phyloP scores from a whole-genome alignment of 37 sponge, comb jelly and placozoan genomes.

The Halisarca cf. caerulea region DNA sequence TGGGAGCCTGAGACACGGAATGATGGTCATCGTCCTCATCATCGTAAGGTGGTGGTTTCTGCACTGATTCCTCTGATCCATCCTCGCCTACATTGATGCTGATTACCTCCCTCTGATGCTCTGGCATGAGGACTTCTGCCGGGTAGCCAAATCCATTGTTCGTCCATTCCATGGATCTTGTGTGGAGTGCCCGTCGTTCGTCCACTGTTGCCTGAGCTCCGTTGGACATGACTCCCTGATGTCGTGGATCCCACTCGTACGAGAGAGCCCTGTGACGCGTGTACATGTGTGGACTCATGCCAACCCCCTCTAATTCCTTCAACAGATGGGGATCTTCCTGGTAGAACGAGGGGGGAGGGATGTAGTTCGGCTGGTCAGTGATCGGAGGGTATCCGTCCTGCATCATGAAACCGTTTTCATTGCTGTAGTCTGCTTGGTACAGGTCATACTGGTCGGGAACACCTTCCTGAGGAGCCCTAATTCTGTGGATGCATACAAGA shows the following conservation, averaged over 20 bases:
- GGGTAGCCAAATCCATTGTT: not conserved
- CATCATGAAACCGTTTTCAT: not conserved
- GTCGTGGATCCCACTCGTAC: constrained; percentile 13
- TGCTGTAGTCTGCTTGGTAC: not conserved
- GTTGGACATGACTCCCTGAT: not conserved
- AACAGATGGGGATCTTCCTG: not conserved
- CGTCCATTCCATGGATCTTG: not conserved
- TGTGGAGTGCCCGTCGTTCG: not conserved
- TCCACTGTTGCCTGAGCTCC: not conserved
- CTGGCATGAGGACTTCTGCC: not conserved
- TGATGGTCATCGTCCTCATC: not conserved
- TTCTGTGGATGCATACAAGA: not conserved
- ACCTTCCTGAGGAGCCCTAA: not conserved
- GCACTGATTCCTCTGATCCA: not conserved
- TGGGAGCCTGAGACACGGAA: not conserved
- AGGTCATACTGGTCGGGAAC: not conserved
- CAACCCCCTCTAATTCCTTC: not conserved
- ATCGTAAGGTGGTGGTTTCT: not conserved
- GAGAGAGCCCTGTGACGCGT: not conserved
- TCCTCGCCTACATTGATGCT: not conserved
- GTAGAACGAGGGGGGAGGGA: not conserved
- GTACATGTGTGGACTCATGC: not conserved
- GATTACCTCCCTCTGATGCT: not conserved
- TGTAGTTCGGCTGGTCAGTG: not conserved
- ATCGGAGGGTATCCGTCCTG: not conserved